Evolutionary conservation across 2,113 vertebrate species (phyloP).

Genomic region (Ochotona princeps): DNA sequence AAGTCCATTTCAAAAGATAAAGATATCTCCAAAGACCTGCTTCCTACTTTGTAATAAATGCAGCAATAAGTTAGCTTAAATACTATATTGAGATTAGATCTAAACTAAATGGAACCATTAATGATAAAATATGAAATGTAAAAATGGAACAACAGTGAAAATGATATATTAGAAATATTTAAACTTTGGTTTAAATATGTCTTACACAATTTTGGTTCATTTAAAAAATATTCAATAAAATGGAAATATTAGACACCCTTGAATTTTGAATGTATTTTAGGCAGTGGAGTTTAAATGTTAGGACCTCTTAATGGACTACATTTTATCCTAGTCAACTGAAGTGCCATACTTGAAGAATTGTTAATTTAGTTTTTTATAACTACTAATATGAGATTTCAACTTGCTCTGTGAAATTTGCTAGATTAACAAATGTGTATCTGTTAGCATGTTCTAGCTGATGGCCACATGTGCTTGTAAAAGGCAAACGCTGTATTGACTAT

Average conservation of each 20-base stretch:
- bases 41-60: constrained; percentile 31
- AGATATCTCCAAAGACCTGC: not conserved
- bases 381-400: constrained; percentile 31
- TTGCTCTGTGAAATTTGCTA: constrained; percentile 8
- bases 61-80: constrained; percentile 9
- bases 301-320: not conserved
- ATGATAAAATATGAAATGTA: not conserved
- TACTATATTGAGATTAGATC: not conserved
- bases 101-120: constrained; percentile 39
- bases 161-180: constrained; percentile 38
- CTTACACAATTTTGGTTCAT: constrained; percentile 4
- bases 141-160: constrained; percentile 8
- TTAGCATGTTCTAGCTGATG: not conserved
- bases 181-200: constrained; percentile 17
- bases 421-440: constrained; percentile 40
- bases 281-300: constrained; percentile 41
- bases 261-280: constrained; percentile 49
- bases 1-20: not conserved
- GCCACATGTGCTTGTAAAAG: not conserved
- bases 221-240: constrained; percentile 42
- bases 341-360: not conserved
- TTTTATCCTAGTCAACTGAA: not conserved
- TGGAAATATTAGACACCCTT: not conserved
- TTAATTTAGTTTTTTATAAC: constrained; percentile 30
- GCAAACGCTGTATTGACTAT: not conserved